Conservation (phyloP, 2,888 invertebrate genomes). For the Erannis defoliaria region DNA sequence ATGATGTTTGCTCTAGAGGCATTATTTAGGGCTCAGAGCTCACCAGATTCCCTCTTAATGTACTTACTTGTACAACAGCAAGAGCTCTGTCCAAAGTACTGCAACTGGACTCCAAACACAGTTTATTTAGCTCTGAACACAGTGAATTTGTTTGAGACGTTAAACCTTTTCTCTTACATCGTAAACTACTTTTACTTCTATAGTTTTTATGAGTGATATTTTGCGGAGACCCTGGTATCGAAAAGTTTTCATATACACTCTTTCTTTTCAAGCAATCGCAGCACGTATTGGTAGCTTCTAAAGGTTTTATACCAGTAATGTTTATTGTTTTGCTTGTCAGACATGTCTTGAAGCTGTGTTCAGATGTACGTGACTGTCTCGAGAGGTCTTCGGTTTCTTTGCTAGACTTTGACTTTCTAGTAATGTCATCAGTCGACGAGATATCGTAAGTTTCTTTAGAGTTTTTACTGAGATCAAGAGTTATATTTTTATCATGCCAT, state of each 20-base stretch:
- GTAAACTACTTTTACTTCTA: slow-evolving; percentile 69
- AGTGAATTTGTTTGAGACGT: slow-evolving; percentile 16
- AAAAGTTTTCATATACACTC: slow-evolving; percentile 78
- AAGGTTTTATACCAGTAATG: slow-evolving; percentile 69
- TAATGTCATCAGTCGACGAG: slow-evolving; percentile 36
- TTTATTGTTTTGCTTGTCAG: slow-evolving; percentile 62
- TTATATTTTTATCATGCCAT: slow-evolving; percentile 62
- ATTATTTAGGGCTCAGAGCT: no score
- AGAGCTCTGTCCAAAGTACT: slow-evolving; percentile 67
- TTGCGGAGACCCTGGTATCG: slow-evolving; percentile 75
- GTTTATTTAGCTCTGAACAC: slow-evolving; percentile 35
- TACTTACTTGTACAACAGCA: slow-evolving; percentile 60
- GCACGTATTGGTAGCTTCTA: slow-evolving; percentile 57
- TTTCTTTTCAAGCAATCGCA: slow-evolving; percentile 51
- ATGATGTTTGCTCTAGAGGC: no score
- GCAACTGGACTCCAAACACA: slow-evolving; percentile 38
- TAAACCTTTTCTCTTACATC: slow-evolving; percentile 52
- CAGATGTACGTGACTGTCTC: slow-evolving; percentile 8
- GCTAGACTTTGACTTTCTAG: slow-evolving; percentile 8
- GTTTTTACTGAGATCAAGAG: slow-evolving; percentile 61
- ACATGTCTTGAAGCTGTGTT: slow-evolving; percentile 70
- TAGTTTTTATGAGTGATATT: slow-evolving; percentile 76
- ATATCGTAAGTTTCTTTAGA: slow-evolving; percentile 41
- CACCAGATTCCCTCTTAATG: no score
- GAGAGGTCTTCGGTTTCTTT: slow-evolving; percentile 43